A percentile compares a stretch with the other conserved stretches of the same genome.
phyloP scores from a whole-genome alignment of 2,113 vertebrate species.

The Illadopsis cleaveri region DNA sequence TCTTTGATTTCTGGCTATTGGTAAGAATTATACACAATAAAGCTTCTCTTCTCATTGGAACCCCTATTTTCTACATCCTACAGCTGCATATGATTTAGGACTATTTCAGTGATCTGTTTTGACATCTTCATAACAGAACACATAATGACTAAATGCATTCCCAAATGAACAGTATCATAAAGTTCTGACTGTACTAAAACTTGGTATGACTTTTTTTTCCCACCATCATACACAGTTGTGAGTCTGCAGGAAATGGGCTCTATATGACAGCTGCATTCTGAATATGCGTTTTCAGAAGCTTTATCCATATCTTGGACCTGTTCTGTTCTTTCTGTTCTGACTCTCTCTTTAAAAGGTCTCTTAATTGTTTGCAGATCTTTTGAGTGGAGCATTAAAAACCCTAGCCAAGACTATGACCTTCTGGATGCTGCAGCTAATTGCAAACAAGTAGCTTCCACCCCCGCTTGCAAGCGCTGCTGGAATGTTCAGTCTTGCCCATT shows the following conservation, averaged over 20 bases:
- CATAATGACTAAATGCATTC: slow-evolving; percentile 24
- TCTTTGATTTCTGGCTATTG: slow-evolving; percentile 1
- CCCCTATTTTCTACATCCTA: neutral
- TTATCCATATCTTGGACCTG: neutral
- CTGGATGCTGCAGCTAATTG: slow-evolving; percentile 48
- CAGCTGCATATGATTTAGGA: slow-evolving; percentile 10
- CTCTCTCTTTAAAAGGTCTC: slow-evolving; percentile 8
- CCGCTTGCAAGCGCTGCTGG: neutral
- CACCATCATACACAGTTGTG: neutral
- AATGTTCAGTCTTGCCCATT: neutral
- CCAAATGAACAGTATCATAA: neutral
- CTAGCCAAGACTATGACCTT: slow-evolving; percentile 33
- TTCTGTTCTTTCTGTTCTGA: neutral
- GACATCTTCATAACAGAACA: neutral
- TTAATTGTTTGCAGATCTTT: neutral
- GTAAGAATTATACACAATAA: neutral
- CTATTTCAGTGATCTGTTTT: slow-evolving; percentile 11
- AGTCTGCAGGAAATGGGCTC: slow-evolving; percentile 15
- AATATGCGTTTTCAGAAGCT: slow-evolving; percentile 31
- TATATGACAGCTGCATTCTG: neutral
- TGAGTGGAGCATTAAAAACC: slow-evolving; percentile 14
- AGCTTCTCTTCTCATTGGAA: neutral
- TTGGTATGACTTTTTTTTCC: neutral
- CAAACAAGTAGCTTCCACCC: slow-evolving; percentile 16
- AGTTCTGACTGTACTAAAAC: slow-evolving; percentile 22